Percentiles rank a stretch among this genome's conserved stretches.
phyloP scores from a whole-genome alignment of 2,113 vertebrate genomes.

The Formicarius rufipectus region DNA sequence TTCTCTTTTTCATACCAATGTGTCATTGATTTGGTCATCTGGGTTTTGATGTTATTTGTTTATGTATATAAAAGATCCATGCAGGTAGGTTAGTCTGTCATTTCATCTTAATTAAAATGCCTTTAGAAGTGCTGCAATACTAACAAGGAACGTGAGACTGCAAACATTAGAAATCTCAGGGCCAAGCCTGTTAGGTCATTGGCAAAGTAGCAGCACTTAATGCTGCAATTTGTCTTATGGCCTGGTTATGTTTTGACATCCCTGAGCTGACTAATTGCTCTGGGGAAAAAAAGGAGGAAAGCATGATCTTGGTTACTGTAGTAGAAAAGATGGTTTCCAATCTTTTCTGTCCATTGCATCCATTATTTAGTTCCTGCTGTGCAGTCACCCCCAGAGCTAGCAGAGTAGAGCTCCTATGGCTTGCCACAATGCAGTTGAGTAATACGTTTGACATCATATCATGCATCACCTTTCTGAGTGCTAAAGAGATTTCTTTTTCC shows the following conservation, averaged over 20 bases:
- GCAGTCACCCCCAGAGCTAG: neutral
- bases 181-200: neutral
- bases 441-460: rapidly evolving
- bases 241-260: neutral
- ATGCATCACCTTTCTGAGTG: neutral
- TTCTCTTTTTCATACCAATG: neutral
- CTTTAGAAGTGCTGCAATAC: neutral
- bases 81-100: neutral
- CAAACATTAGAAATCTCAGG: neutral
- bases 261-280: conserved; percentile 34
- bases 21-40: neutral
- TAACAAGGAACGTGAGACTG: neutral
- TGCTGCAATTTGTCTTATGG: neutral
- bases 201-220: conserved; percentile 19
- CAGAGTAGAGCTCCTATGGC: neutral
- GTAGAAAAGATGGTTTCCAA: neutral
- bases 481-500: neutral
- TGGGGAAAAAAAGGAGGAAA: neutral
- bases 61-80: neutral
- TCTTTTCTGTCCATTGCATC: neutral
- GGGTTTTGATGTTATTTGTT: neutral
- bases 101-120: neutral
- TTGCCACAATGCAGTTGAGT: neutral
- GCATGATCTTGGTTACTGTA: neutral
- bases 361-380: neutral